Evolutionary conservation across 1,140 invertebrate species (phyloP).

Genomic region (Phthorimaea operculella): DNA sequence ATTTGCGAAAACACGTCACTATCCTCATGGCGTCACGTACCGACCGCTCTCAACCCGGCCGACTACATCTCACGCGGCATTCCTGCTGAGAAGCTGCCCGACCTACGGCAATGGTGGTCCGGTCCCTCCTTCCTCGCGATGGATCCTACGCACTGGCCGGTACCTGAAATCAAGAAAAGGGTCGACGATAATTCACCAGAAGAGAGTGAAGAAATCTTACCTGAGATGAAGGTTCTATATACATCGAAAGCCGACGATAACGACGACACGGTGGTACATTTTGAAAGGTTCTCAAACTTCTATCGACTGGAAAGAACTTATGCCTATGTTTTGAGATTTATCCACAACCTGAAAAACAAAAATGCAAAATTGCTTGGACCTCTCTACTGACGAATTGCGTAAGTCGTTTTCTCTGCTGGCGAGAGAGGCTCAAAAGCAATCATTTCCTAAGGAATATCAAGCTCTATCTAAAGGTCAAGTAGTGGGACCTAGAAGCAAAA

Average conservation of each 20-base stretch:
- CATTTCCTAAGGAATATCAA: conserved; percentile 3
- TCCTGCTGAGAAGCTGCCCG: background rate
- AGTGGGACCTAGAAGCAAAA: background rate
- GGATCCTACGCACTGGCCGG: background rate
- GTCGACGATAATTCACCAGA: background rate
- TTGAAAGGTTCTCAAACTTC: conserved; percentile 4
- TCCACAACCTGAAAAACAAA: background rate
- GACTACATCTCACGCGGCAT: conserved; percentile 32
- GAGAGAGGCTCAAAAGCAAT: background rate
- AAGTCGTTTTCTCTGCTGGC: background rate
- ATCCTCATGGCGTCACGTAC: conserved; percentile 32
- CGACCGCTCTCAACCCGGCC: conserved; percentile 32
- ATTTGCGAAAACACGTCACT: conserved; percentile 29
- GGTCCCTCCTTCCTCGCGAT: conserved; percentile 1
- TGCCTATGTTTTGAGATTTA: background rate
- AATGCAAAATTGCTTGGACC: background rate
- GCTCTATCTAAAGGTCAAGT: background rate
- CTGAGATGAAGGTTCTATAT: background rate
- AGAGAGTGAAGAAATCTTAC: background rate
- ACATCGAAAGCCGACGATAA: background rate
- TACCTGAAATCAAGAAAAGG: background rate
- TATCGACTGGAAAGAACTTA: background rate
- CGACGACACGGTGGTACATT: background rate
- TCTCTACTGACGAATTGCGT: background rate
- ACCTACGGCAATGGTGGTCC: background rate